Evolutionary conservation across 1,140 invertebrate genomes (phyloP), one percentile per base, ranked within the genome.

Genomic region (Atta texana): DNA sequence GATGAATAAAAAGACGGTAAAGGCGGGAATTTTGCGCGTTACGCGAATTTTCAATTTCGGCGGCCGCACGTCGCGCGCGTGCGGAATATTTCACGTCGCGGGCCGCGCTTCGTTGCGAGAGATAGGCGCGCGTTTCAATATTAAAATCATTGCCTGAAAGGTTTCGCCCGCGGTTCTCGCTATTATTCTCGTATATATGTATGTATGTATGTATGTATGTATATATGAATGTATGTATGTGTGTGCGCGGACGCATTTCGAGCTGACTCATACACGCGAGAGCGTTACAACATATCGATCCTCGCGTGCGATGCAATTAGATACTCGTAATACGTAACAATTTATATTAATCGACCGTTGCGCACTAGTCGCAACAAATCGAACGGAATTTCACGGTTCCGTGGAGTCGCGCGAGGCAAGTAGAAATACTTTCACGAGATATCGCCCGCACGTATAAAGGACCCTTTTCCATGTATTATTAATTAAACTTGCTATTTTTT

Each of bases 281-380:
- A 78, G 63, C 80, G 80, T 90, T 87, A 53, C 75, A 12, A 24
- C 64, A 85, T 28, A 57, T 88, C 88, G 80, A 91, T 88, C 89
- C 84, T 90, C 89, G 87, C 51, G 51, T 72, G 51, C 77, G 74
- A 76, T 81, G 87, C 90, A 89, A 91, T 91, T 91, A 91, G 89
- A 84, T 74, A 80, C 64, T 85, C 87, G 87, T 91, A 91, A 91
- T 88, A 89, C 85, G 87, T 59, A 89, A 87, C 89, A 88, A 91
- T 90, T 91, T 91, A 91, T 91, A 91, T 91, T 91, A 90, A 91
- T 89, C 90, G 87, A 64, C n/a, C 81, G 80, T 75, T 86, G 77
- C 63, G 59, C 39, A 75, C 84, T 85, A 88, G 87, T 91, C 90
- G 90, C 90, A 90, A 88, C 78, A 84, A 90, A 90, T 91, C 69